Evolutionary conservation across 53 echinoderm and acorn worm species (phyloP), one percentile per base, ranked within the genome.

Genomic region (Arbacia lixula): DNA sequence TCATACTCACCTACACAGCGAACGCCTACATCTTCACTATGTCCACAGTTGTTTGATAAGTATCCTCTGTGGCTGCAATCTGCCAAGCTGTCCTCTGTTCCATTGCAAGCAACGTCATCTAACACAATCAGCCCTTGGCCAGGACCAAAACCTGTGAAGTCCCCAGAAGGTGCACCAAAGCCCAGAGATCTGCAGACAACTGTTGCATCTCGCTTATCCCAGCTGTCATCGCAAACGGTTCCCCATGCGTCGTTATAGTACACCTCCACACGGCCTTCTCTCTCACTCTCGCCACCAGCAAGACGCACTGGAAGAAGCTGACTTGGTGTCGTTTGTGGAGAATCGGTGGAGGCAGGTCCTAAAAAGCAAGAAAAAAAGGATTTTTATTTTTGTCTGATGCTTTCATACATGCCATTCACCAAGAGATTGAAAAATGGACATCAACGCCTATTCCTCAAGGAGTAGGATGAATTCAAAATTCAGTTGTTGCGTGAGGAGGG

Each of bases 181-280:
- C 91, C 91, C n/a, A 91, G 55, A 68, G 62, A 63, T 10, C 84
- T 82, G 60, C 91, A 91, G 33, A 66, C 91, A 11, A 91, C 91
- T 14, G 27, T 36, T 2, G 91, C 87, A 63, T 87, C 84, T 2
- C 53, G 28, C 39, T 83, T 41, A 9, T 62, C 84, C 87, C 87
- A 91, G 27, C 26, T 5, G 43, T 83, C 84, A 35, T 85, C 87
- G 36, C 91, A 91, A 8, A 91, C 72, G 9, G 87, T 84, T 10
- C 91, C 91, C 91, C 91, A 90, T 3, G 41, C 22, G 9, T 87
- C 91, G 78, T 90, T 50, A 29, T 78, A 35, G 32, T 37, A 56
- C 39, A 90, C 33, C 58, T 90, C 90, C 26, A 90, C 51, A 30
- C 90, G 72, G 12, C 90, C 90, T 9, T 79, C 80, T 0, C 35